phyloP scores from a whole-genome alignment of 2,797 vertebrate genomes.

The Erpetoichthys calabaricus region DNA sequence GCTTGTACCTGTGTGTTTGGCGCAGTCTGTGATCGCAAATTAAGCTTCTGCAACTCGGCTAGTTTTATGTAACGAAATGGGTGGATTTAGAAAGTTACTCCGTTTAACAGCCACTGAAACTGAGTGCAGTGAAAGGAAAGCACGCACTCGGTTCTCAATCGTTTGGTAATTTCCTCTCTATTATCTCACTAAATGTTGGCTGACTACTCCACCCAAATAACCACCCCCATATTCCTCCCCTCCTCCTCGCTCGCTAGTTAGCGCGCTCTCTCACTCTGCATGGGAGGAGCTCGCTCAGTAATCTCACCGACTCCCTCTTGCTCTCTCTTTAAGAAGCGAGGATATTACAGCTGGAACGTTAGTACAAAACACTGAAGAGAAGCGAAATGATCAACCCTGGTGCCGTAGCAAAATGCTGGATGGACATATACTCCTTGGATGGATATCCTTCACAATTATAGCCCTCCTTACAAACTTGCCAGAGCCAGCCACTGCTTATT shows the following conservation, averaged over 20 bases:
- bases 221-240: conserved; percentile 6
- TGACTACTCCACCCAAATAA: no score
- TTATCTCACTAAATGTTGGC: no score
- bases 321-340: conserved; percentile 65
- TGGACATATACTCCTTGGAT: conserved; percentile 88
- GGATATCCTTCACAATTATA: conserved; percentile 74
- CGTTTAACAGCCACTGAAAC: no score
- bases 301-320: conserved; percentile 22
- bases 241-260: conserved; percentile 14
- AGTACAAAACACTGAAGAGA: conserved; percentile 70
- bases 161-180: no score
- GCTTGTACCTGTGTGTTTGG: no score
- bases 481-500: conserved; percentile 76
- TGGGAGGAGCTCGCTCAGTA: conserved; percentile 42
- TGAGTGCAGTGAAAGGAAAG: no score
- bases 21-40: no score
- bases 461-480: conserved; percentile 60
- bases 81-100: no score
- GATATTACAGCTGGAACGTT: conserved; percentile 50
- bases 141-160: no score
- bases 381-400: conserved; percentile 94
- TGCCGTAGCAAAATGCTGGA: conserved; percentile 96
- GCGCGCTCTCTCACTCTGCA: conserved; percentile 24
- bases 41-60: no score
- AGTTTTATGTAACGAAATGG: no score